Evolutionary conservation across 2,888 invertebrate genomes (phyloP), one percentile per base, ranked within the genome.

Genomic region (Lordiphosa andalusiaca): DNA sequence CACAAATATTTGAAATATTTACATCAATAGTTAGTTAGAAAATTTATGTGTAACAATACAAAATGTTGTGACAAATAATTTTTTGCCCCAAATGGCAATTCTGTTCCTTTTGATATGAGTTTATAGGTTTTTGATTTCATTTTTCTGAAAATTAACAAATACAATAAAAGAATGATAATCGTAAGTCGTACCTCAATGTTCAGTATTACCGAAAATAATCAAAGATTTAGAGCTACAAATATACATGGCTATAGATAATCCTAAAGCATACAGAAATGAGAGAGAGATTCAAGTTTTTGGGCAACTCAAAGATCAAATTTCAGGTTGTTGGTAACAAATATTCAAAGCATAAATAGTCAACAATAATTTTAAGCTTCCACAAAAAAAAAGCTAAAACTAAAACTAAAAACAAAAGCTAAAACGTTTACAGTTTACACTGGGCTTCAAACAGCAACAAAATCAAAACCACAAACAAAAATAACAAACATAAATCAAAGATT

Each of bases 401-500:
- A 89, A 89, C 88, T 88, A 80, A 52, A 74, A 81, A 57, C 59
- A 33, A 25, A 59, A 64, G 66, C 54, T 41, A 49, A 63, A 60
- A 84, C 73, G 76, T 77, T 81, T 77, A 86, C 85, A 87, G 85
- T 86, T 69, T 70, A 70, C 68, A 76, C 83, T 86, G 85, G 89
- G 89, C 89, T 89, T 88, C 85, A 76, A 86, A 88, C 89, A 89
- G 84, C 71, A 87, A 87, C 88, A 89, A 89, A 89, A 89, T 81
- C 62, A 53, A 67, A 76, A 81, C 56, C 59, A 25, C 33, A 52
- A 57, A 56, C n/a, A 58, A 39, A 46, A 64, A 25, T 51, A 49
- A 60, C 62, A 60, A 61, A 66, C 21, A 33, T 25, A 52, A 55
- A 37, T 19, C 30, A 37, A 47, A 39, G 25, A 53, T 21, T 35